Evolutionary conservation across 2,113 vertebrate genomes (phyloP).

Genomic region (Sula dactylatra): DNA sequence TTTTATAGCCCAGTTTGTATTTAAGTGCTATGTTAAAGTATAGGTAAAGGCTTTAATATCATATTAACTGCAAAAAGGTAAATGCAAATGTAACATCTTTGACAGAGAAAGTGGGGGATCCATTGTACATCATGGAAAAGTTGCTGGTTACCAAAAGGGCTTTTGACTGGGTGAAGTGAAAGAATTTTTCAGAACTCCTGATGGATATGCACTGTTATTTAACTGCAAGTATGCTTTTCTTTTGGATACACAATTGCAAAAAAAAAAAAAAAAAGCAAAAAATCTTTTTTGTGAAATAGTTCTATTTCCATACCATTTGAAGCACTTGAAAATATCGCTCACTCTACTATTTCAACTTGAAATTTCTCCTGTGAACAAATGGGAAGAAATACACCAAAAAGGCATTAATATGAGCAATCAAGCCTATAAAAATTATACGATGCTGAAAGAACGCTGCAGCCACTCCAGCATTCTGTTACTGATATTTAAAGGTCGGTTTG

Average conservation of each 20-base stretch:
- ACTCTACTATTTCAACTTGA: background rate
- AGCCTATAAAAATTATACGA: background rate
- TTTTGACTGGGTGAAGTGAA: background rate
- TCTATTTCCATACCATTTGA: background rate
- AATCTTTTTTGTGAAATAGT: background rate
- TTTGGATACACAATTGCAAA: background rate
- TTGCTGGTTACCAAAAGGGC: background rate
- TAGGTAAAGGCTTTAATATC: background rate
- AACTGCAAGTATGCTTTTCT: background rate
- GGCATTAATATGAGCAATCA: background rate
- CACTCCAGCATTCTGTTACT: background rate
- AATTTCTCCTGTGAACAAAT: background rate
- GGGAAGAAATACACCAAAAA: background rate
- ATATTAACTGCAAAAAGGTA: background rate
- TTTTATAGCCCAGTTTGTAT: background rate
- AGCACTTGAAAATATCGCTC: conserved; percentile 1
- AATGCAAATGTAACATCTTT: background rate
- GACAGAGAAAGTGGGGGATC: background rate
- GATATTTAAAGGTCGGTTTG: background rate
- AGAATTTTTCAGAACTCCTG: background rate
- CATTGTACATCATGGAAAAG: background rate
- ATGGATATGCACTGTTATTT: background rate
- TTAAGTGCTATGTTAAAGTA: background rate
- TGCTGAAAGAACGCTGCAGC: conserved; percentile 7
- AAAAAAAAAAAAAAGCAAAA: background rate